Conservation (phyloP, 2,113 vertebrate species). For the Chlorodrepanis virens region DNA sequence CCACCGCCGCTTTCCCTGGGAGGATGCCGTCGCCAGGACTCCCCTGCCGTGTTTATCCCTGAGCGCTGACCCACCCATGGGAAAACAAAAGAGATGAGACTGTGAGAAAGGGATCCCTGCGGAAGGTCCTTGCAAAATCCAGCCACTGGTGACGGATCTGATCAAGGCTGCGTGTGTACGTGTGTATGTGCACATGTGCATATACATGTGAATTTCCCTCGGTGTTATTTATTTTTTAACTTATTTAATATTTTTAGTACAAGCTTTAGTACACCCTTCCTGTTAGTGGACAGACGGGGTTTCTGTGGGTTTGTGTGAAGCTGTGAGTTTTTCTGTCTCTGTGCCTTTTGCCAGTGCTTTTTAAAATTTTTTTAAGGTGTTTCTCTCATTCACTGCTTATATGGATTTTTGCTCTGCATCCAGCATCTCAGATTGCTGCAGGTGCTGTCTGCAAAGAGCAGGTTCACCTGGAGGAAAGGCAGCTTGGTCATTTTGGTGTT, state of each 20-base stretch:
- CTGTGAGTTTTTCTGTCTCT: slow-evolving; percentile 15
- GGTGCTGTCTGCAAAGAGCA: not conserved
- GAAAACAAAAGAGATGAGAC: not conserved
- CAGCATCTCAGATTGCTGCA: not conserved
- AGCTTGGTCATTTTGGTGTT: not conserved
- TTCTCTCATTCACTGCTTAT: not conserved
- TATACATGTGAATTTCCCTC: not conserved
- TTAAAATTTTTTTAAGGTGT: not conserved
- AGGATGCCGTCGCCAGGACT: slow-evolving; percentile 23
- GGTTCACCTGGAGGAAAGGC: not conserved
- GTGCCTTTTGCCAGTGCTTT: slow-evolving; percentile 49
- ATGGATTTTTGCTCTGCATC: not conserved
- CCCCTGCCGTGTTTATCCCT: not conserved
- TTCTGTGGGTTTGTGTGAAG: not conserved
- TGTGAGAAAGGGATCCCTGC: not conserved
- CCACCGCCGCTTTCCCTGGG: not conserved
- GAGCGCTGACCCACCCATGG: not conserved
- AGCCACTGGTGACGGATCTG: not conserved
- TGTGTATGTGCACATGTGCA: not conserved
- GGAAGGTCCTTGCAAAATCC: not conserved
- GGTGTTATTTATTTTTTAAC: slow-evolving; percentile 17
- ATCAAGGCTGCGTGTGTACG: not conserved
- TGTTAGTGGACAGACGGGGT: not conserved
- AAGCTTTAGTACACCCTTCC: not conserved
- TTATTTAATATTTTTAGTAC: not conserved